Evolutionary conservation across 2,888 invertebrate genomes (phyloP), one percentile per base, ranked within the genome.

Genomic region (Ormyrus rosae): DNA sequence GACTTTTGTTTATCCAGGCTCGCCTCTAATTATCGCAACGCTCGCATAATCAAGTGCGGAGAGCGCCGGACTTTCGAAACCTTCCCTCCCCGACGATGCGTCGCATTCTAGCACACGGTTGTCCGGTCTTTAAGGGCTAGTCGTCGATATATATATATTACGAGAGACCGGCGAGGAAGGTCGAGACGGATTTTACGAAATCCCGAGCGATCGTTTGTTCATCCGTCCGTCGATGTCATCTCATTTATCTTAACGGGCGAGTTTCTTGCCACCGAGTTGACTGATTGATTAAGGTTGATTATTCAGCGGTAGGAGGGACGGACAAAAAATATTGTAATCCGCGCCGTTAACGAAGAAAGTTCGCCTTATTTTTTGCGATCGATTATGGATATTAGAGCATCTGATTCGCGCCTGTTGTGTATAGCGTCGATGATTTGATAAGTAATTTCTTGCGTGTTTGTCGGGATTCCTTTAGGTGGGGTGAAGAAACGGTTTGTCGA

Each of bases 61-160:
- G 34, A 34, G 34, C 34, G 34, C 34, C 34, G 34, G 46, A 61
- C 64, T 80, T 80, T 72, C 67, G 61, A 71, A 71, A 80, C 10
- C 6, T 34, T 51, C 67, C 73, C 73, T 58, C 11, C 0, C 46
- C 9, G 60, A 65, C 50, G 50, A 13, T 10, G 10, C 0, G 9
- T 51, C 48, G 71, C 76, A 80, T 80, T 80, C 80, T 76, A 55
- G 65, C n/a, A 80, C 80, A 80, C 56, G 80, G 80, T 48, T 45
- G 76, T 68, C 75, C 9, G 45, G 55, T 78, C 34, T 13, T 50
- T 45, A 78, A 73, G 72, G 78, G 72, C 53, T 65, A 11, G 19
- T 10, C 45, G 34, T 1, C 61, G 13, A 58, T 8, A 2, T 5
- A 1, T 5, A 1, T 34, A 34, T 34, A 34, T 11, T 55, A 4